phyloP scores from a whole-genome alignment of 1,140 invertebrate species.

The Trigoniulus corallinus region DNA sequence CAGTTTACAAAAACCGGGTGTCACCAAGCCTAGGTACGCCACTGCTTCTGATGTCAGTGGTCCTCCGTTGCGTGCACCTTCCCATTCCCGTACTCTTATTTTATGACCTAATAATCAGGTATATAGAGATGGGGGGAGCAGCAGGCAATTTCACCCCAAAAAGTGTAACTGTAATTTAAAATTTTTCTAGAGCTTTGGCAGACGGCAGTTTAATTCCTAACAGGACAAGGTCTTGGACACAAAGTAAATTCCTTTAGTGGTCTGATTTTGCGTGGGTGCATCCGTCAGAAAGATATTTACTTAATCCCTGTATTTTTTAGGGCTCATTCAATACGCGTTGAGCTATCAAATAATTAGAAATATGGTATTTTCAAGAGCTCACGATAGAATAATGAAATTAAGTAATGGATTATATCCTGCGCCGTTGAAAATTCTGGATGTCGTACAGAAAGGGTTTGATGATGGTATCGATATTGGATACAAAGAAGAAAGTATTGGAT shows the following conservation, averaged over 20 bases:
- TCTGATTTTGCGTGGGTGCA: not conserved
- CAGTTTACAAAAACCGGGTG: too few relatives aligned
- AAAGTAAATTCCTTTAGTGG: not conserved
- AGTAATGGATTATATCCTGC: constrained; percentile 91
- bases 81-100: too few relatives aligned
- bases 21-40: too few relatives aligned
- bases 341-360: constrained; percentile 65
- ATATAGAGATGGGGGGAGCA: too few relatives aligned
- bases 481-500: constrained; percentile 71
- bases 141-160: constrained; percentile 7
- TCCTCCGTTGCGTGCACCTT: too few relatives aligned
- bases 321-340: constrained; percentile 42
- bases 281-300: not conserved
- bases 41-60: too few relatives aligned
- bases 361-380: constrained; percentile 79
- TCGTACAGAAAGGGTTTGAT: constrained; percentile 73
- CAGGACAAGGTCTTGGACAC: constrained; percentile 4
- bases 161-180: not conserved
- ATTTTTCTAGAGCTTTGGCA: constrained; percentile 5
- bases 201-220: constrained; percentile 3
- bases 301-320: not conserved
- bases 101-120: too few relatives aligned
- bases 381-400: constrained; percentile 77
- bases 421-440: constrained; percentile 66
- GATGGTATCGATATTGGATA: constrained; percentile 63